A percentile compares a stretch with the other conserved stretches of the same genome.
phyloP scores from a whole-genome alignment of 2,113 vertebrate species.

The Dromiciops gliroides region DNA sequence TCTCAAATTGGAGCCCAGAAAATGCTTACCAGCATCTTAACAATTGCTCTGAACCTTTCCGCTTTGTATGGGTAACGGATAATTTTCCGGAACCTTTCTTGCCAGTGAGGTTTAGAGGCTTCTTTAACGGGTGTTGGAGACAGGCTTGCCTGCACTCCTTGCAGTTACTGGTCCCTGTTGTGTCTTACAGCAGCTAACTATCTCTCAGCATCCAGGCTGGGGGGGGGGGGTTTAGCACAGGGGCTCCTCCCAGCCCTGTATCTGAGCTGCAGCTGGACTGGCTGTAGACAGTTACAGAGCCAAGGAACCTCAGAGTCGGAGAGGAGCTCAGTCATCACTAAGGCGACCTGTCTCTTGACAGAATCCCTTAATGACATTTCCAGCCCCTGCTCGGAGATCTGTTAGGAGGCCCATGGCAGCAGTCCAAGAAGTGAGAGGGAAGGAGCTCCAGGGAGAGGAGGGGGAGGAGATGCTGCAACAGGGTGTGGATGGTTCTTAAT shows the following conservation, averaged over 20 bases:
- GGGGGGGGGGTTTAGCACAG: neutral
- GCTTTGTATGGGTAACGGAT: accelerated
- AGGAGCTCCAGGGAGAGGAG: neutral
- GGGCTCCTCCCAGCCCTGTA: neutral
- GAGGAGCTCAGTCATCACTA: neutral
- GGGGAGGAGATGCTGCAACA: neutral
- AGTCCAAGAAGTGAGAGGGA: neutral
- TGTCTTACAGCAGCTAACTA: neutral
- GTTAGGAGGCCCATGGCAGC: neutral
- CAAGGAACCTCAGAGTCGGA: neutral
- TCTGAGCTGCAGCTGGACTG: neutral
- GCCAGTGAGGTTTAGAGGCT: neutral
- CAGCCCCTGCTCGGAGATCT: neutral
- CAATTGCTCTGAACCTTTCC: neutral
- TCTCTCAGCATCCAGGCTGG: neutral
- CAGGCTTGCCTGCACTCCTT: accelerated
- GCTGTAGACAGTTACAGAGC: neutral
- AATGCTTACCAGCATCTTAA: neutral
- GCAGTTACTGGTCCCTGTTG: neutral
- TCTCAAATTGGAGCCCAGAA: constrained; percentile 52
- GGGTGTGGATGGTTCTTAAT: neutral
- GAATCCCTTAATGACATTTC: neutral
- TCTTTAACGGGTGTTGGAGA: neutral
- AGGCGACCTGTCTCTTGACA: neutral
- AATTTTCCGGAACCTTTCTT: neutral